phyloP scores from a whole-genome alignment of 2,113 vertebrate genomes.

The Bucco capensis region DNA sequence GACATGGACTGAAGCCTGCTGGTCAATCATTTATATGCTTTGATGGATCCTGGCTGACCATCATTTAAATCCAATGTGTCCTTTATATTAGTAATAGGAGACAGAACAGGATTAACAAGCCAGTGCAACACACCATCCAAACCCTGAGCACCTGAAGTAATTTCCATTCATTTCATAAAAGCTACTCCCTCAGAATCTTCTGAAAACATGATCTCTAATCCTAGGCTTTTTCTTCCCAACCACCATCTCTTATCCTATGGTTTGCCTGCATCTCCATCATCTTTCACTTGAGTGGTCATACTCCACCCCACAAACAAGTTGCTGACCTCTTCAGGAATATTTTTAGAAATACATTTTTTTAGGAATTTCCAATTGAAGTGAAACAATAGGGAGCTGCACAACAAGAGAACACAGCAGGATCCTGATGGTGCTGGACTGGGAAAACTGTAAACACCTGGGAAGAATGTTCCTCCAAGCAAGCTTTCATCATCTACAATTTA shows the following conservation, averaged over 20 bases:
- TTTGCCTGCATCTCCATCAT: neutral
- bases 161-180: neutral
- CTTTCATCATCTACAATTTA: neutral
- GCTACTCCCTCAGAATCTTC: neutral
- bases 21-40: neutral
- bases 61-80: neutral
- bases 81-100: neutral
- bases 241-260: neutral
- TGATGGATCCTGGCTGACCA: neutral
- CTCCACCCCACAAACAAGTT: neutral
- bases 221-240: neutral
- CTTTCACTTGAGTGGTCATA: neutral
- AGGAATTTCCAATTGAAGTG: neutral
- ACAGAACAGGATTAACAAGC: neutral
- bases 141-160: fast-evolving
- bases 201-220: neutral
- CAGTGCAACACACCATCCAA: neutral
- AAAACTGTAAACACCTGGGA: neutral
- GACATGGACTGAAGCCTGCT: neutral
- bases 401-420: neutral
- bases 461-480: neutral
- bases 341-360: neutral
- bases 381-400: neutral
- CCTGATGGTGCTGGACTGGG: neutral
- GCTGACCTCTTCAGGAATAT: neutral